phyloP scores from a whole-genome alignment of 2,888 invertebrate species.

The Euplexia lucipara region DNA sequence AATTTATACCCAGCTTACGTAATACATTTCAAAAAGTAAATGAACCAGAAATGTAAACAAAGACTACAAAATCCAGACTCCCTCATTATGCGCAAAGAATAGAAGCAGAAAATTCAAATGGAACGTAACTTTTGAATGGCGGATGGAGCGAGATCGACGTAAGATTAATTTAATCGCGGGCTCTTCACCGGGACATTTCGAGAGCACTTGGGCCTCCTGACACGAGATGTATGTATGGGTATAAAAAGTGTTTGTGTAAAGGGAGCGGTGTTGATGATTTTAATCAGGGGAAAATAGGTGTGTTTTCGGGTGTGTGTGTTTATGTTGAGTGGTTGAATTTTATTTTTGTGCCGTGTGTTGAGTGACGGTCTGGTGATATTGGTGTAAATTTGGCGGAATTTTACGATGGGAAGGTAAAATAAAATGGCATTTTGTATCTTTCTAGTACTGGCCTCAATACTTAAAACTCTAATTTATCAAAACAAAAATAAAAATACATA shows the following conservation, averaged over 20 bases:
- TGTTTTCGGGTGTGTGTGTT: slow-evolving; percentile 26
- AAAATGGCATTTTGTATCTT: not conserved
- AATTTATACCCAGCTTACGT: slow-evolving; percentile 32
- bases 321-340: slow-evolving; percentile 20
- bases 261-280: slow-evolving; percentile 56
- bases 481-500: not conserved
- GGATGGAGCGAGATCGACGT: slow-evolving; percentile 55
- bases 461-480: not conserved
- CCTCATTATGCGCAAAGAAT: slow-evolving; percentile 60
- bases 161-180: slow-evolving; percentile 64
- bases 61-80: slow-evolving; percentile 47
- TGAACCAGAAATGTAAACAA: slow-evolving; percentile 55
- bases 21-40: slow-evolving; percentile 45
- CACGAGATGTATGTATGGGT: slow-evolving; percentile 57
- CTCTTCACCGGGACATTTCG: slow-evolving; percentile 47
- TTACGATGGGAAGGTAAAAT: slow-evolving; percentile 3
- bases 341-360: slow-evolving; percentile 11
- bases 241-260: slow-evolving; percentile 60
- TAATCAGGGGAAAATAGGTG: slow-evolving; percentile 55
- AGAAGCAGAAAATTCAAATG: slow-evolving; percentile 57
- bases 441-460: not conserved
- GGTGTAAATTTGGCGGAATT: slow-evolving; percentile 2
- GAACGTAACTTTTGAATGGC: slow-evolving; percentile 58
- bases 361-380: not conserved
- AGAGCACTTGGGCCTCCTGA: slow-evolving; percentile 54